Evolutionary conservation across 2,113 vertebrate genomes (phyloP).

Genomic region (Hemicordylus capensis): DNA sequence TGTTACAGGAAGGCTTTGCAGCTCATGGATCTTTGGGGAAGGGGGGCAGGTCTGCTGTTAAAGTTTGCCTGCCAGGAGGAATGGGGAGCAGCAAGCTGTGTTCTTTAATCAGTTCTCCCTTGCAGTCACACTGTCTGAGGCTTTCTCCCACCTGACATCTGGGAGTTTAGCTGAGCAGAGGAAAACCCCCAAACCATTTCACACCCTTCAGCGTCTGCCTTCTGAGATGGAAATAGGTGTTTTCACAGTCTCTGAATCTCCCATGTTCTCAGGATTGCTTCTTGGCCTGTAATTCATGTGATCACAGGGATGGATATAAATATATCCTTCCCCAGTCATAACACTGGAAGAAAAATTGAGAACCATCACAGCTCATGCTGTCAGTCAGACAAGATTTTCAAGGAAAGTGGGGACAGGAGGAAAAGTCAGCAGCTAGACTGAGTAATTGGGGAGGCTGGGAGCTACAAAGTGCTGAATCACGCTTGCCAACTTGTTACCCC

Average conservation of each 20-base stretch:
- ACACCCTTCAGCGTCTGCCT: constrained; percentile 8
- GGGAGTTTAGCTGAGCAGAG: constrained; percentile 1
- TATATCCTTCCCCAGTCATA: neutral
- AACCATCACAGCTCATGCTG: neutral
- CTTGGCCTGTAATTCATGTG: neutral
- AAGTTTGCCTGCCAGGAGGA: neutral
- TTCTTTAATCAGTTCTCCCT: neutral
- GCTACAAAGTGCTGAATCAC: neutral
- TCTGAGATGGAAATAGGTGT: constrained; percentile 19
- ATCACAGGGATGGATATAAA: neutral
- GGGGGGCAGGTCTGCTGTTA: neutral
- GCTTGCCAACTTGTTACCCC: neutral
- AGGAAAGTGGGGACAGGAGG: neutral
- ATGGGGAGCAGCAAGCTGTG: neutral
- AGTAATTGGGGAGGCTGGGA: neutral
- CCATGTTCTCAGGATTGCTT: neutral
- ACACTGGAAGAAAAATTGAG: neutral
- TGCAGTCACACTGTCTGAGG: neutral
- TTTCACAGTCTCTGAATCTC: constrained; percentile 9
- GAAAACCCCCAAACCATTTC: neutral
- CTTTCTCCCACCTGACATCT: neutral
- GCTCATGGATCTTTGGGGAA: neutral
- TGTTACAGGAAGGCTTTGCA: neutral
- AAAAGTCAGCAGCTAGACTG: neutral
- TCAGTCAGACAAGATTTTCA: neutral